Base-by-base conservation (phyloP, 1,140 invertebrate genomes). In the Sarcophaga bullata region DNA sequence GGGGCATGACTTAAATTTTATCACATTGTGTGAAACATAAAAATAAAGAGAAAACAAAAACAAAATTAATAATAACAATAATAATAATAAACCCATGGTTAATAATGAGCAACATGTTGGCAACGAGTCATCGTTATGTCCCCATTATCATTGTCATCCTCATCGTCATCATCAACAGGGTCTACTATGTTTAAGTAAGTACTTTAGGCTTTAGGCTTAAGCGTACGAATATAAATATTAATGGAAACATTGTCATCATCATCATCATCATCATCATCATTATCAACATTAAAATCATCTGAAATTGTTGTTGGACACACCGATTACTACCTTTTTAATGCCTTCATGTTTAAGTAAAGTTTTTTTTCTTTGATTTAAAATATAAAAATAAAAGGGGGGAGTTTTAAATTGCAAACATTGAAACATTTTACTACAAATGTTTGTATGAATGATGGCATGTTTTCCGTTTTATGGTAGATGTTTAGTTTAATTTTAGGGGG, bases 321-420 rank as follows among this genome's bases (percentile, higher is more conserved):
- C 75, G 52, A 78, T 78, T 78, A 78, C 50, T 78, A 78, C 75
- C 75, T 52, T 19, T 78, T 78, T 78, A 78, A 50, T 78, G 50
- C 6, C 75, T 78, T 49, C 50, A 78, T 17, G 75, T 49, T 19
- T 19, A 78, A 78, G 19, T 52, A 50, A 52, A 37, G 15, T 78
- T 78, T 48, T 78, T 19, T 72, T 19, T 72, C 10, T 58, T 58
- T 58, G 0, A 15, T 58, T 58, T 58, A 4, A 37, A 37, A 58
- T 15, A 19, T 68, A 8, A 25, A n/a, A 25, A 78, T 73, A n/a
- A 50, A 17, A 76, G 75, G 75, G 75, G 62, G 62, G 48, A 52
- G 62, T 78, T 78, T 78, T 72, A 25, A 19, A 72, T 25, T 72
- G 62, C 17, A 8, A 37, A 37, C 25, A 37, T n/a, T n/a, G n/a